Evolutionary conservation across 2,113 vertebrate species (phyloP), one percentile per base, ranked within the genome.

Genomic region (Xyliphius kryptos): DNA sequence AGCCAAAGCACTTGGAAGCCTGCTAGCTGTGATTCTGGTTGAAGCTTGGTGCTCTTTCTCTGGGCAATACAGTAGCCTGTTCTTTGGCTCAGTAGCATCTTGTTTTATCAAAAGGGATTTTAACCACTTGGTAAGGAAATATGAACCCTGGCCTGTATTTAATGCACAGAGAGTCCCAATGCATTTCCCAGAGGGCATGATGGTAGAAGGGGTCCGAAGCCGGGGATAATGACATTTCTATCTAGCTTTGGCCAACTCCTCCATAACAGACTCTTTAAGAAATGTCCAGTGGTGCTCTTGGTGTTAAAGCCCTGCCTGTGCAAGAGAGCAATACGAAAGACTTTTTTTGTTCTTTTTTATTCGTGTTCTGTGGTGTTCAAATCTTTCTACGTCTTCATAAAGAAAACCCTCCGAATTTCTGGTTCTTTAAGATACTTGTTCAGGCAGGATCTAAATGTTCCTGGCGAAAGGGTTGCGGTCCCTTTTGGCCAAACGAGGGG

Each of bases 51-150:
- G 81, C 73, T 74, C 56, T 67, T 71, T 79, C 71, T 60, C 50
- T 5, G 77, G 73, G 74, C 81, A 81, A 77, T 77, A 55, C 70
- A 72, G 71, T 70, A 72, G 71, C 76, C 80, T 77, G 80, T 77
- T 82, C 72, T 79, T 71, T 71, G 51, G 72, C 77, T 82, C 51
- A 71, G 80, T 81, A 67, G 76, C 71, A 69, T 80, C 78, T 83
- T 59, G 76, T 82, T 85, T 79, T 61, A 74, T 81, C 74, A 81
- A 83, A 86, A 80, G 76, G 76, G 77, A 79, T 80, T 82, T 75
- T 77, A 77, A 80, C 81, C 68, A 12, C 78, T 85, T 78, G 73
- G 71, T 79, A 69, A 78, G 80, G 78, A 81, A 80, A 77, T 68
- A 70, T 50, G 43, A 67, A 76, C 70, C 78, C 67, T 62, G 5